Base-by-base conservation (phyloP, 2,888 invertebrate genomes). In the Ptychoptera contaminata region DNA sequence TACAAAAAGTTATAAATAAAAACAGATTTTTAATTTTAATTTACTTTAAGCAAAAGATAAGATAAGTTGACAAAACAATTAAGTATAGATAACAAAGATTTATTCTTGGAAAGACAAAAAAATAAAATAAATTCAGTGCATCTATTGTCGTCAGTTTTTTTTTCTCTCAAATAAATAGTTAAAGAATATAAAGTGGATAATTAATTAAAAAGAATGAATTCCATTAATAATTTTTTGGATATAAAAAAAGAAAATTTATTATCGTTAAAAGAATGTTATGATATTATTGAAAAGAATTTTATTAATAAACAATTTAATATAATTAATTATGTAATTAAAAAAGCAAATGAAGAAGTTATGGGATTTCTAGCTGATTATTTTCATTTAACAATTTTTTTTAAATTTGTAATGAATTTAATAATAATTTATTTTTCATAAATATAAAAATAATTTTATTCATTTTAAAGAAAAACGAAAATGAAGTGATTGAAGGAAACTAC, bases 401-500 rank as follows among this genome's bases (percentile, higher is more conserved):
- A 37, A 37, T 9, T 8, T 16, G 37, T 37, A 37, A 12, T 36
- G n/a, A n/a, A n/a, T n/a, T 12, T 4, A 36, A 14, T 12, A 5
- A 11, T 8, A 12, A 12, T 36, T 36, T 8, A 8, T 14, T 4
- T 5, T 12, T 12, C 4, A 14, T 12, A 36, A n/a, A 12, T 3
- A 36, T 14, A 14, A 14, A 12, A 36, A 35, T 35, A 35, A n/a
- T 35, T 35, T 9, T 11, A 9, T 7, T 35, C n/a, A 11, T 35
- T 36, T 15, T 36, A 36, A 12, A 36, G 41, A 14, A 15, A 37
- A 15, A 37, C 15, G 16, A 37, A 16, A 9, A 16, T 16, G 16
- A 16, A 15, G 16, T 15, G 16, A 16, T 16, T 9, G 16, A 37
- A 15, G 16, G 10, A 2, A 32, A 15, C 16, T 62, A 54, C 35